Conservation (phyloP, 2,797 vertebrate genomes). For the Gobio occitaniae region DNA sequence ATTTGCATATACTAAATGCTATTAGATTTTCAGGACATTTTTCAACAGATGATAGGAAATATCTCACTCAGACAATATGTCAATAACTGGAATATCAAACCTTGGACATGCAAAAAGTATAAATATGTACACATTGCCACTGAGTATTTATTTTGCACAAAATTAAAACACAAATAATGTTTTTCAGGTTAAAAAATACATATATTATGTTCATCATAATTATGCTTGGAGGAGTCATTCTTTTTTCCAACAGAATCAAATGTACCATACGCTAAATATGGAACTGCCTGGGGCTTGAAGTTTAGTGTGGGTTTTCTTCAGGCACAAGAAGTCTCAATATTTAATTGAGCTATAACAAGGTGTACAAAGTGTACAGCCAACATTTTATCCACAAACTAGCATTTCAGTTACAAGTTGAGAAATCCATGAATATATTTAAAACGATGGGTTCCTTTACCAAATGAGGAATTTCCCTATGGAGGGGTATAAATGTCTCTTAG, state of each 20-base stretch:
- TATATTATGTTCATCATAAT: background rate
- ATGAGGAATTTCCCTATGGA: slow-evolving; percentile 65
- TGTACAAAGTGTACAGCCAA: slow-evolving; percentile 12
- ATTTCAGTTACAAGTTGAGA: background rate
- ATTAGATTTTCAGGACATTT: background rate
- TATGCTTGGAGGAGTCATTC: background rate
- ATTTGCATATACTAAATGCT: background rate
- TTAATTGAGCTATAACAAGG: background rate
- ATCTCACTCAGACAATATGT: background rate
- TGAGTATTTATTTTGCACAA: background rate
- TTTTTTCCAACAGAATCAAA: background rate
- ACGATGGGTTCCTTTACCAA: background rate
- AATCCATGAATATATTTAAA: slow-evolving; percentile 1
- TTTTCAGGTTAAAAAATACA: background rate
- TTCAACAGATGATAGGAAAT: background rate
- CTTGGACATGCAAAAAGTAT: background rate
- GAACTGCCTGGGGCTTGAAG: background rate
- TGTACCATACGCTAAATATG: background rate
- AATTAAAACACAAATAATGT: background rate
- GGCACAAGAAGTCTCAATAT: background rate
- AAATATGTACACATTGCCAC: background rate
- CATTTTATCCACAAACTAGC: background rate
- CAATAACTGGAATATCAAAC: background rate
- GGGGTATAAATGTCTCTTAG: slow-evolving; percentile 48
- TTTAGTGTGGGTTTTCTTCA: background rate